These are phyloP conservation scores for Rotaria socialis DNA, from an alignment of 2,888 invertebrate species.

Conservation along the genomic window DNA sequence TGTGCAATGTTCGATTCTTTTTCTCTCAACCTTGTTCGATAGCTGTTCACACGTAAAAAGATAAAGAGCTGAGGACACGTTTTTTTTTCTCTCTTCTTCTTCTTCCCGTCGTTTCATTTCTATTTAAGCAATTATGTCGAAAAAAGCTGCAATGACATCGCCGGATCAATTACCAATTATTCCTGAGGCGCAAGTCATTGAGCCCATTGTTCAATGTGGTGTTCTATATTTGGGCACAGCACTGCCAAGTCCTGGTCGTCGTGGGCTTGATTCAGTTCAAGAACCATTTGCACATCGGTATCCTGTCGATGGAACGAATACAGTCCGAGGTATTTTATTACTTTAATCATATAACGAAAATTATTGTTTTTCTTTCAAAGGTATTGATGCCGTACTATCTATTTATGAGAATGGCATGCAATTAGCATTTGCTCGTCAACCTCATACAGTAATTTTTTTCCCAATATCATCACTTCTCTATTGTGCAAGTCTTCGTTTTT, in stretches of 20 bases:
- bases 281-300: constrained; percentile 54
- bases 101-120: neutral
- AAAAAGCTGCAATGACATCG: neutral
- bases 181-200: neutral
- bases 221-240: constrained; percentile 59
- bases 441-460: constrained; percentile 52
- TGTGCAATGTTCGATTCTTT: neutral
- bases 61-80: too few relatives aligned
- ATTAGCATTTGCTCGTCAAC: constrained; percentile 74
- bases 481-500: constrained; percentile 56
- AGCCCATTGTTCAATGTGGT: constrained; percentile 49
- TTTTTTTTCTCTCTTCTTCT: neutral
- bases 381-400: constrained; percentile 19
- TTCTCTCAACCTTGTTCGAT: neutral
- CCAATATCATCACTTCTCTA: constrained; percentile 55
- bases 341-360: neutral
- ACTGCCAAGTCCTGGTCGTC: constrained; percentile 53
- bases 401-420: constrained; percentile 72
- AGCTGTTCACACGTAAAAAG: neutral
- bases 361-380: neutral
- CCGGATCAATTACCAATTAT: neutral
- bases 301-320: constrained; percentile 50
- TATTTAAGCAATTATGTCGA: neutral
- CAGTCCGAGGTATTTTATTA: constrained; percentile 48
- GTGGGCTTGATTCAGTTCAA: constrained; percentile 56